Evolutionary conservation across 2,113 vertebrate genomes (phyloP).

Genomic region (Rhinolophus ferrumequinum): DNA sequence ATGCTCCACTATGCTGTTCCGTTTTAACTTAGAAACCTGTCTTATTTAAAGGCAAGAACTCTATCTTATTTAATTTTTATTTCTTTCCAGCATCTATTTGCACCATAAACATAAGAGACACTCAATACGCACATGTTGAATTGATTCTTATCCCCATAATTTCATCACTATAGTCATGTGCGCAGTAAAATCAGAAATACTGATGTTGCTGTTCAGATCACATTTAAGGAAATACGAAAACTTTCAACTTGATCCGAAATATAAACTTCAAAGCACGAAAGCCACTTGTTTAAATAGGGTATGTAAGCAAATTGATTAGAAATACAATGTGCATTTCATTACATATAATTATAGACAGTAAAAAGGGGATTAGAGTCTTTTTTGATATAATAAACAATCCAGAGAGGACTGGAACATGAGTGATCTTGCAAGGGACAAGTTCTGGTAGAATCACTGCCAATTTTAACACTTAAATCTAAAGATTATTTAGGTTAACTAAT

Average conservation of each 20-base stretch:
- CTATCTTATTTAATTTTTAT: not conserved
- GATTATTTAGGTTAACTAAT: slow-evolving; percentile 9
- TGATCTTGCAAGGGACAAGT: not conserved
- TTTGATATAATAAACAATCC: not conserved
- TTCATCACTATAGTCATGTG: not conserved
- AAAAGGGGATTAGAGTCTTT: not conserved
- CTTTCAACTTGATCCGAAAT: slow-evolving; percentile 1
- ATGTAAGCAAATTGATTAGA: not conserved
- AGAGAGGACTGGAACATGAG: not conserved
- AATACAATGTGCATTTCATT: not conserved
- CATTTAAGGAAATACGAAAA: not conserved
- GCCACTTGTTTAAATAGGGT: not conserved
- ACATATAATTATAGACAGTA: not conserved
- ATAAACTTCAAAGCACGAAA: slow-evolving; percentile 7
- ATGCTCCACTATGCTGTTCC: not conserved
- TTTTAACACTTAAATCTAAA: slow-evolving; percentile 34
- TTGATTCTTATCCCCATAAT: not conserved
- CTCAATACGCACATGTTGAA: not conserved
- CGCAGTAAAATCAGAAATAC: slow-evolving; percentile 35
- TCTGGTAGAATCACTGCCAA: not conserved
- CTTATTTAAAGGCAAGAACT: slow-evolving; percentile 25
- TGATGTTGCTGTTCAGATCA: not conserved
- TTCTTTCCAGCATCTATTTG: slow-evolving; percentile 31
- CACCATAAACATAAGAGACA: not conserved
- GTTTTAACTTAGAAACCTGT: slow-evolving; percentile 8